Conservation (phyloP, 2,797 vertebrate species). For the Xiphophorus birchmanni region DNA sequence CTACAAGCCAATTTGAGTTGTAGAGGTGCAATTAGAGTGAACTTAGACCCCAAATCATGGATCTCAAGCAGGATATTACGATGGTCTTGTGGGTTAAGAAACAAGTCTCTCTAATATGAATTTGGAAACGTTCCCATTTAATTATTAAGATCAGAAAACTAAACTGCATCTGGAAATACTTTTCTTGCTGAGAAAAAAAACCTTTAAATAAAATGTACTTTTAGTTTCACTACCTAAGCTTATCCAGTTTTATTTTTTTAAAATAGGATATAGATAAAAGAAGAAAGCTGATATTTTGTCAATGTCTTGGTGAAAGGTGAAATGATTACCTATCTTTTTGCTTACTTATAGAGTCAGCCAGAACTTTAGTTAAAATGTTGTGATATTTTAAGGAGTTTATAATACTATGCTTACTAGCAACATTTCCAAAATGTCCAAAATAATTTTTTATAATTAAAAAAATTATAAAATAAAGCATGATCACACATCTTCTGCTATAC, state of each 20-base stretch:
- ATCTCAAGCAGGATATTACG: constrained; percentile 29
- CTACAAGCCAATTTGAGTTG: not conserved
- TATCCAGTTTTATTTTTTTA: not conserved
- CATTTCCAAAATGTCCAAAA: not conserved
- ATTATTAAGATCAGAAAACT: constrained; percentile 1
- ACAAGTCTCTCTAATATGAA: not conserved
- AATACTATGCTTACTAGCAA: not conserved
- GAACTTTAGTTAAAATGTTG: not conserved
- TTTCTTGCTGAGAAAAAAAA: not conserved
- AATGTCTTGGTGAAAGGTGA: not conserved
- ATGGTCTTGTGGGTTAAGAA: constrained; percentile 37
- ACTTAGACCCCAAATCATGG: constrained; percentile 27
- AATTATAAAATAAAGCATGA: not conserved
- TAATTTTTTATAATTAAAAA: no score
- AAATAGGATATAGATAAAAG: not conserved
- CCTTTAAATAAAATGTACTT: not conserved
- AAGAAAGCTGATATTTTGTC: not conserved
- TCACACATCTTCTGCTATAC: not conserved
- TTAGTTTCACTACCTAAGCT: not conserved
- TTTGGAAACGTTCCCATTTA: constrained; percentile 23
- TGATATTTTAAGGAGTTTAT: not conserved
- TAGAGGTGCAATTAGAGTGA: constrained; percentile 13
- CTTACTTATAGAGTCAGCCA: no score
- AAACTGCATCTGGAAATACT: not conserved
- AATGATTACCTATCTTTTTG: not conserved